These are phyloP conservation scores for Zaprionus africanus DNA, from an alignment of 1,140 invertebrate species.

Conservation along the genomic window DNA sequence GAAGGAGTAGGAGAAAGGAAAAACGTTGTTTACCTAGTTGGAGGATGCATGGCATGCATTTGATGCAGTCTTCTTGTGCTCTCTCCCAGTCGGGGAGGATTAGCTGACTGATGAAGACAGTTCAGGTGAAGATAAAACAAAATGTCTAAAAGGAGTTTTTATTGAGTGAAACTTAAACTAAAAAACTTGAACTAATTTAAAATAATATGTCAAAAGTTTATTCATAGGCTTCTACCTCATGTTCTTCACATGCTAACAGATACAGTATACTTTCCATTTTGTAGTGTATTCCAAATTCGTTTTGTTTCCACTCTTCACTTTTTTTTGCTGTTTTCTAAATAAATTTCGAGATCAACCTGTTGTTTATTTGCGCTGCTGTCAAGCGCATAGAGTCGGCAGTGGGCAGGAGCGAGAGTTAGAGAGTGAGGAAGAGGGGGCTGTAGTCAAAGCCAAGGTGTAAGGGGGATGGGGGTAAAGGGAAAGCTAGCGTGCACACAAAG, in stretches of 20 bases:
- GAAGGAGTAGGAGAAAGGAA: conserved; percentile 5
- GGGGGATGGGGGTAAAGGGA: not conserved
- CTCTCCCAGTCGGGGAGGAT: not conserved
- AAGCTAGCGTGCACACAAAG: conserved; percentile 38
- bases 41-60: conserved; percentile 49
- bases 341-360: conserved; percentile 66
- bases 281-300: conserved; percentile 17
- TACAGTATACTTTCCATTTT: too few relatives aligned
- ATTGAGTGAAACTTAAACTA: too few relatives aligned
- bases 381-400: conserved; percentile 35
- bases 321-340: conserved; percentile 36
- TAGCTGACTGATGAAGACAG: not conserved
- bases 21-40: conserved; percentile 46
- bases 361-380: conserved; percentile 57
- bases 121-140: not conserved
- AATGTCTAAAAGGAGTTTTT: too few relatives aligned
- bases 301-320: not conserved
- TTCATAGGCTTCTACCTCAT: too few relatives aligned
- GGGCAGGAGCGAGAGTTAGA: not conserved
- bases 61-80: conserved; percentile 38
- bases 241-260: too few relatives aligned
- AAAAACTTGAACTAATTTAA: too few relatives aligned
- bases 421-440: not conserved
- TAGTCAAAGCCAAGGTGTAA: conserved; percentile 1
- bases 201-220: too few relatives aligned